Conservation (phyloP, 2,888 invertebrate species). For the Trissolcus japonicus region DNA sequence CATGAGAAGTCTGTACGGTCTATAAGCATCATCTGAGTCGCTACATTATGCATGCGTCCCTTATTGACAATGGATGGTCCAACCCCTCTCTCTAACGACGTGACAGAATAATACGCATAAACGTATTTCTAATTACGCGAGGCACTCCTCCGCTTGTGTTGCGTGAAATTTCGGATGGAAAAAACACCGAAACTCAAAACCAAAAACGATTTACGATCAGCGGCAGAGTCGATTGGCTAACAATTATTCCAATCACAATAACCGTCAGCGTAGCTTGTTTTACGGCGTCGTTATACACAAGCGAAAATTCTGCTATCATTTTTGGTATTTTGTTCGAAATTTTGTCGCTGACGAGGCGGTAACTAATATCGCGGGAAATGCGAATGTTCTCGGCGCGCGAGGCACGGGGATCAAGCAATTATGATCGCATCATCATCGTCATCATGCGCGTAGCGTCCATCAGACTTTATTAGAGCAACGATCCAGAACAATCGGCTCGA, state of each 20-base stretch:
- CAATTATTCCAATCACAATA: constrained; percentile 55
- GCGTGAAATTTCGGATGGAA: constrained; percentile 25
- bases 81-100: constrained; percentile 59
- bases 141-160: constrained; percentile 20
- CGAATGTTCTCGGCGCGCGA: constrained; percentile 30
- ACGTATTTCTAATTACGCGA: constrained; percentile 71
- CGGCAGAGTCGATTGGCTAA: constrained; percentile 5
- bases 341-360: constrained; percentile 47
- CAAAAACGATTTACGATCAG: constrained; percentile 22
- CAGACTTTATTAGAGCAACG: constrained; percentile 73
- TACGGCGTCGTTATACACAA: constrained; percentile 36
- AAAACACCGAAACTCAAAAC: constrained; percentile 27
- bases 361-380: constrained; percentile 54
- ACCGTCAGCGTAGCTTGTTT: constrained; percentile 47
- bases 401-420: constrained; percentile 64
- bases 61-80: constrained; percentile 73
- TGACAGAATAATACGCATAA: constrained; percentile 67
- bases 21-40: constrained; percentile 64
- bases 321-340: constrained; percentile 50
- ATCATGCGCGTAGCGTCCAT: constrained; percentile 64
- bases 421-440: constrained; percentile 68
- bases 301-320: constrained; percentile 47
- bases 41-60: constrained; percentile 74
- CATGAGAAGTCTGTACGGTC: constrained; percentile 68
- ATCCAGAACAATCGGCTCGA: constrained; percentile 73